Base-by-base conservation (phyloP, 2,797 vertebrate species). In the Aphelocoma californica region DNA sequence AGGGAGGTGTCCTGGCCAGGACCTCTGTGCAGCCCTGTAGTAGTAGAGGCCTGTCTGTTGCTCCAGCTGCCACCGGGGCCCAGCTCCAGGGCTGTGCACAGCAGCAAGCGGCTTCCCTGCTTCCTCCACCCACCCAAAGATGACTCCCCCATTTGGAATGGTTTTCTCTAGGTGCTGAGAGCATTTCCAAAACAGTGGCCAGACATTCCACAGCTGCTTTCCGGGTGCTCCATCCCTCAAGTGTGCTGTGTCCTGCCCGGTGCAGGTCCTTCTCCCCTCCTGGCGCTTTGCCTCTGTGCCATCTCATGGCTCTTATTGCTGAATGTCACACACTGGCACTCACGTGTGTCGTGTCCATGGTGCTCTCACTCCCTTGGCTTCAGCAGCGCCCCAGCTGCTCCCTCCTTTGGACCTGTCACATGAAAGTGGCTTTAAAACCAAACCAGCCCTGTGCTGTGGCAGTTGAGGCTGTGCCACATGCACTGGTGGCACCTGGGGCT, bases 181-280 rank as follows among this genome's bases (percentile, higher is more conserved):
- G 32, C 70, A 18, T 85, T 90, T 71, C 64, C 79, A 42, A 36
- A 66, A 11, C 44, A 34, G 73, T 12, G 58, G 25, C 66, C 53
- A 79, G 13, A 73, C 69, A 8, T 38, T 62, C 44, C 12, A 0
- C 40, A 88, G 57, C 71, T 51, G 71, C 84, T 77, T 57, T 58
- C 65, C 0, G 0, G n/a, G 26, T 29, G 45, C 85, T 73, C 40
- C 45, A 4, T 62, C 29, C 65, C n/a, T 23, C 0, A 0, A 18
- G 42, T 1, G 2, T 0, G 15, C 54, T 8, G 32, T 23, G 54
- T 56, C 80, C 71, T 42, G 64, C 88, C 73, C 0, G 5, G 84
- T 0, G 1, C 19, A 3, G 86, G 53, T 34, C 73, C 78, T 73
- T 62, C 36, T 38, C 3, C 2, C 15, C 23, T 56, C 54, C 58